These are phyloP conservation scores for Azemiops feae DNA, from an alignment of 2,113 vertebrate species.

Conservation along the genomic window DNA sequence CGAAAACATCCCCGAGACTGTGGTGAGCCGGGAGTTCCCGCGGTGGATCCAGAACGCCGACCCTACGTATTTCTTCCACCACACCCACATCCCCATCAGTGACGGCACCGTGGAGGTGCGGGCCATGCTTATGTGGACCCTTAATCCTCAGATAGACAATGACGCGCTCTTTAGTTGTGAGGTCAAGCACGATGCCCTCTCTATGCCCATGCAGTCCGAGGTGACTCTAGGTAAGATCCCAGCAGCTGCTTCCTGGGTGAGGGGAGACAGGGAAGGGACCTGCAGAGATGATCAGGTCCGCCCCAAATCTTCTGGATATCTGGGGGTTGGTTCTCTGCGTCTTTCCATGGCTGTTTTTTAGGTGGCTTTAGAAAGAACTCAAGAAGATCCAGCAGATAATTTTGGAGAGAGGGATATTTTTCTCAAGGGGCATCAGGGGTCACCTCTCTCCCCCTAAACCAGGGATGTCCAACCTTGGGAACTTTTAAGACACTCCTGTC, in stretches of 20 bases:
- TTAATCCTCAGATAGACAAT: constrained; percentile 91
- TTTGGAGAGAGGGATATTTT: not conserved
- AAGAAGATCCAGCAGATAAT: not conserved
- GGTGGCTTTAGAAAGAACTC: not conserved
- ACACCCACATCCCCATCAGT: constrained; percentile 71
- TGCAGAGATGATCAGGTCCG: fast-evolving
- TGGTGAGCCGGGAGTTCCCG: constrained; percentile 92
- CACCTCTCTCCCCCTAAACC: not conserved
- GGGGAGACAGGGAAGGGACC: fast-evolving
- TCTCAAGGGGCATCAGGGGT: not conserved
- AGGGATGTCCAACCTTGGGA: not conserved
- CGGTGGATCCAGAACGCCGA: constrained; percentile 87
- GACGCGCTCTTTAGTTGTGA: constrained; percentile 95
- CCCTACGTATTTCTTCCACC: constrained; percentile 85
- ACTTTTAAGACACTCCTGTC: not conserved
- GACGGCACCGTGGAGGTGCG: constrained; percentile 88
- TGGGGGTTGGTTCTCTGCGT: not conserved
- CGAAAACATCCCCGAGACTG: constrained; percentile 86
- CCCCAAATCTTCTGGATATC: too few species aligned
- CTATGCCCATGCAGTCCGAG: constrained; percentile 95
- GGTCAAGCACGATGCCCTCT: constrained; percentile 92
- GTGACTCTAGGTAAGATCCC: constrained; percentile 84
- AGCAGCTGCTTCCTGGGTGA: fast-evolving
- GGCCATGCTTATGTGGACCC: constrained; percentile 88
- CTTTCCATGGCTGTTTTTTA: not conserved